Evolutionary conservation across 2,888 invertebrate species (phyloP).

Genomic region (Stictocephala bisonia): DNA sequence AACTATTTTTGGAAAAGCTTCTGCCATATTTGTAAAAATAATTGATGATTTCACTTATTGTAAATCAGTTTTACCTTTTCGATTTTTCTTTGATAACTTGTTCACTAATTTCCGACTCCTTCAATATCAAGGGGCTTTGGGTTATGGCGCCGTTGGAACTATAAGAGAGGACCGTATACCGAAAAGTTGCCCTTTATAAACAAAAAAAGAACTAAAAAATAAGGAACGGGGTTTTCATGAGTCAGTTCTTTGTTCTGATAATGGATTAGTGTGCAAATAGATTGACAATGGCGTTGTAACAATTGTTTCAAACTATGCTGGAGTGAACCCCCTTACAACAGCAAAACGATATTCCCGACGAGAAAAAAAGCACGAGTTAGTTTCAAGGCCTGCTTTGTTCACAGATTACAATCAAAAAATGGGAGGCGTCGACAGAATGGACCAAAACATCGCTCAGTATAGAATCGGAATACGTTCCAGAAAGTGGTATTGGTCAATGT

Average conservation of each 20-base stretch:
- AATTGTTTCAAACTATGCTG: conserved; percentile 40
- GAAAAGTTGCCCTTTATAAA: conserved; percentile 52
- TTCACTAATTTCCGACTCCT: conserved; percentile 53
- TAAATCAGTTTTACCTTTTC: conserved; percentile 51
- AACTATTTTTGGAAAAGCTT: conserved; percentile 56
- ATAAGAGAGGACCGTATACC: conserved; percentile 56
- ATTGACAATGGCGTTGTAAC: conserved; percentile 49
- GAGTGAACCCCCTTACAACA: conserved; percentile 11
- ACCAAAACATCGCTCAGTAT: conserved; percentile 48
- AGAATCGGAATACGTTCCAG: conserved; percentile 33
- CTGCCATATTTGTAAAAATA: conserved; percentile 52
- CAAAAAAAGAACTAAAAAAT: conserved; percentile 50
- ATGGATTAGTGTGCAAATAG: conserved; percentile 40
- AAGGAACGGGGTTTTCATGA: conserved; percentile 41
- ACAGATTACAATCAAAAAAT: conserved; percentile 48
- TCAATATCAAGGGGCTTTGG: conserved; percentile 46
- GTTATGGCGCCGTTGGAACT: conserved; percentile 56
- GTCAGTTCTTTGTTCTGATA: conserved; percentile 14
- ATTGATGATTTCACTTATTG: conserved; percentile 52
- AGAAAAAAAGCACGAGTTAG: conserved; percentile 48
- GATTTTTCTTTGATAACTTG: conserved; percentile 56
- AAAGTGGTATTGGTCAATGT: conserved; percentile 45
- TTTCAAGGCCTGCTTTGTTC: conserved; percentile 33
- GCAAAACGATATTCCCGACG: conserved; percentile 42
- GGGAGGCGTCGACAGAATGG: conserved; percentile 49